Evolutionary conservation across 1,140 invertebrate species (phyloP), one percentile per base, ranked within the genome.

Genomic region (Cyclargus thomasi): DNA sequence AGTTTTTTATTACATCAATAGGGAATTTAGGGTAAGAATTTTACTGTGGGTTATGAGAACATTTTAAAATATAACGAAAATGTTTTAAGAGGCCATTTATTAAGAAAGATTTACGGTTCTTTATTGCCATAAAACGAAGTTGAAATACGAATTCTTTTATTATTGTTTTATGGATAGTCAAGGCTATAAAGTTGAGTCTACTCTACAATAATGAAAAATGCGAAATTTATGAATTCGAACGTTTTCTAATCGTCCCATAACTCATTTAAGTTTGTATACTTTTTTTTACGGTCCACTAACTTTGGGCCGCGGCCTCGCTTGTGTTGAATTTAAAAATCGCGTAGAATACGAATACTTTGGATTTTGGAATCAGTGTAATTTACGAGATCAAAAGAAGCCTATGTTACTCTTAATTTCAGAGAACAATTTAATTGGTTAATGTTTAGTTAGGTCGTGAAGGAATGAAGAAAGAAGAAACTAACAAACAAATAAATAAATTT

Each of bases 71-170:
- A 21, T 11, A 11, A 59, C 18, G 10, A 11, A 59, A 59, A 59
- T 20, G 3, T 20, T 59, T 21, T 21, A 59, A 59, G 55, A 5
- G 55, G 17, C 5, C 55, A 59, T 59, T 59, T 20, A 59, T 59
- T 20, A 21, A 11, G 5, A 20, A 21, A 20, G 55, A 59, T 59
- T 59, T 59, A 59, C 55, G 17, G 18, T 17, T 20, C 18, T 59
- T 59, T 59, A 59, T 59, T 59, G 55, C 18, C 55, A 59, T 59
- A 59, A 59, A 59, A 59, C 17, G 55, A 59, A 59, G 7, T 59
- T 59, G 18, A 59, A 59, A 59, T 20, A 20, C 55, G 55, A 59
- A 59, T 59, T 59, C 18, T 55, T 55, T 55, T 47, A 47, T 55
- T 55, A 55, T 55, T 55, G 53, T 59, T 59, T 59, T 59, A 59